phyloP scores from a whole-genome alignment of 2,113 vertebrate species.

The Tichodroma muraria region DNA sequence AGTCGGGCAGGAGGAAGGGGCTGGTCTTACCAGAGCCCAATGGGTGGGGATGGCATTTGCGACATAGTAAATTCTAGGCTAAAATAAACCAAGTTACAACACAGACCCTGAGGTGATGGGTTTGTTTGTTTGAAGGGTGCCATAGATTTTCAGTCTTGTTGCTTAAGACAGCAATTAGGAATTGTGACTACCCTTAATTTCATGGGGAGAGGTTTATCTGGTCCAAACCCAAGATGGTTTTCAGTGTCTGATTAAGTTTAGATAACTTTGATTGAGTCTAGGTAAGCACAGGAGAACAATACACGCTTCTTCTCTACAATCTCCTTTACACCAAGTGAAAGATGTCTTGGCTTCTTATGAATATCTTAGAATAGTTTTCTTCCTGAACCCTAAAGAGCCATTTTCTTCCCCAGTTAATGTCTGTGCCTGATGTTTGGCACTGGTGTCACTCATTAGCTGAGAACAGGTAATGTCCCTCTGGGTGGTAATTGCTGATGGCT shows the following conservation, averaged over 20 bases:
- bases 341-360: neutral
- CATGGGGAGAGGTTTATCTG: neutral
- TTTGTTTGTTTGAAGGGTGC: neutral
- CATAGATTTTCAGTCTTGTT: neutral
- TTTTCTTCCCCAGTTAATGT: neutral
- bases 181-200: neutral
- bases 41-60: neutral
- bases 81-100: neutral
- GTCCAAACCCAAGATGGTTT: neutral
- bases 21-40: neutral
- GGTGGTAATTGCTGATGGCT: neutral
- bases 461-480: constrained; percentile 2
- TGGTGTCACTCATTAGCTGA: neutral
- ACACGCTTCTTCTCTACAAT: neutral
- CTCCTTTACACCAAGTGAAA: neutral
- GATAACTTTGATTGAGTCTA: neutral
- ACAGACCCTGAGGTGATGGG: neutral
- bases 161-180: neutral
- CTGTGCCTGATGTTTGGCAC: neutral
- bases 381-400: neutral
- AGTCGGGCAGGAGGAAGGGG: neutral
- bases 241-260: neutral
- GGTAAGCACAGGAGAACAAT: neutral
- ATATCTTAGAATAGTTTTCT: neutral
- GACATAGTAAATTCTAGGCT: neutral